These are phyloP conservation scores for Vesta saturnalis DNA, from an alignment of 2,888 invertebrate species.

Conservation along the genomic window DNA sequence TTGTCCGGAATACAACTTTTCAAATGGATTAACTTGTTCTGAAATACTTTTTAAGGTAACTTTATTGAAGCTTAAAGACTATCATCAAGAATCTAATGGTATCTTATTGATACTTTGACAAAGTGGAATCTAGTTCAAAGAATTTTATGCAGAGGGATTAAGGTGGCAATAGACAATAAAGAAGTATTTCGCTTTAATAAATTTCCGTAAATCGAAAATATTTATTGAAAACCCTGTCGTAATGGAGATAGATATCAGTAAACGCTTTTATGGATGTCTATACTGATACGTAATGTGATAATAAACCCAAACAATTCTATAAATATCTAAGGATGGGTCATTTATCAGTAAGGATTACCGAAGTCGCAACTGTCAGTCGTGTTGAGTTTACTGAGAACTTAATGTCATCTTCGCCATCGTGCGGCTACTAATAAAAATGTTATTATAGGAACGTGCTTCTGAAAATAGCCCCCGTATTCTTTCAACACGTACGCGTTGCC, in stretches of 20 bases:
- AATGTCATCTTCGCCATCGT: conserved; percentile 58
- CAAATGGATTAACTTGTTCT: not conserved
- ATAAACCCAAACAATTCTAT: conserved; percentile 53
- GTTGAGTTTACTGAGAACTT: conserved; percentile 55
- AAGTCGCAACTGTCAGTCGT: conserved; percentile 54
- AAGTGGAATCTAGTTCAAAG: not conserved
- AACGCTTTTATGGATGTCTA: conserved; percentile 34
- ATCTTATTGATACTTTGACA: no score
- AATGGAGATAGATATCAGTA: conserved; percentile 33
- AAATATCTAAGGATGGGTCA: conserved; percentile 53
- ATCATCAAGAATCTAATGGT: no score
- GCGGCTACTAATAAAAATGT: conserved; percentile 60
- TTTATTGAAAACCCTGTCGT: conserved; percentile 27
- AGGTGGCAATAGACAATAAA: conserved; percentile 18
- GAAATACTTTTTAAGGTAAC: not conserved
- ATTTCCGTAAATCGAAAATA: conserved; percentile 32
- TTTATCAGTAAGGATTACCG: conserved; percentile 55
- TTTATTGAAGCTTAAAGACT: no score
- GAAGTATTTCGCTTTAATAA: conserved; percentile 23
- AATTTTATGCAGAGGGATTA: conserved; percentile 12
- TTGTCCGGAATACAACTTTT: not conserved
- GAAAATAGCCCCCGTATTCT: conserved; percentile 44
- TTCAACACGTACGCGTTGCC: conserved; percentile 32
- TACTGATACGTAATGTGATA: conserved; percentile 43
- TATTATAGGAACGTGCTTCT: conserved; percentile 58